phyloP scores from a whole-genome alignment of 2,888 invertebrate species.

The Tromatobia lineatoria region DNA sequence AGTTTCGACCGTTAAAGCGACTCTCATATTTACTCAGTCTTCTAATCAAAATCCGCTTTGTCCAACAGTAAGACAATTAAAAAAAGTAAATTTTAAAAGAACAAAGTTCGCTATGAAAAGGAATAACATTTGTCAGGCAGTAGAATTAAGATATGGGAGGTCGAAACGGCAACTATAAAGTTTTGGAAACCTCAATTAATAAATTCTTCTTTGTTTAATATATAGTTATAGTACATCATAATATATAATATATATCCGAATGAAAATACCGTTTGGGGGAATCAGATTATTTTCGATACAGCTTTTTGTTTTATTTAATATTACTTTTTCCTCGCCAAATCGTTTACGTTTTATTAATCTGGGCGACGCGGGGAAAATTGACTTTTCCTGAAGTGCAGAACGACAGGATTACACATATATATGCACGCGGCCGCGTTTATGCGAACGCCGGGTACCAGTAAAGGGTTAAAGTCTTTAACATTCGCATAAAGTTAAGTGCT shows the following conservation, averaged over 20 bases:
- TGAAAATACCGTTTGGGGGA: conserved; percentile 54
- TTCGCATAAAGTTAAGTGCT: conserved; percentile 76
- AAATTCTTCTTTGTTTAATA: conserved; percentile 42
- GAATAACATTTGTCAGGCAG: conserved; percentile 43
- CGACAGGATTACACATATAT: conserved; percentile 44
- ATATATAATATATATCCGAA: conserved; percentile 50
- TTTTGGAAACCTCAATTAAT: conserved; percentile 57
- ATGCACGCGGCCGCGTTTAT: conserved; percentile 29
- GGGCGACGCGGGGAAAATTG: conserved; percentile 28
- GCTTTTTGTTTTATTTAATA: conserved; percentile 15
- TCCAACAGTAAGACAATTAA: background rate
- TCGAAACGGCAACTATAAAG: conserved; percentile 52
- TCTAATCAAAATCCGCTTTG: conserved; percentile 6
- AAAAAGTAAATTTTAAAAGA: background rate
- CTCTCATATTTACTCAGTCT: conserved; percentile 11
- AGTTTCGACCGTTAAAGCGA: conserved; percentile 50
- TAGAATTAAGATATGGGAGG: conserved; percentile 52
- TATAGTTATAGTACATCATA: conserved; percentile 41
- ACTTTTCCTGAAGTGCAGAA: conserved; percentile 37
- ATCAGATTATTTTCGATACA: conserved; percentile 49
- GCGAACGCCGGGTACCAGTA: conserved; percentile 66
- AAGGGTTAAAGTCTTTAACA: conserved; percentile 71
- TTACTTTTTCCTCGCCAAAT: conserved; percentile 21
- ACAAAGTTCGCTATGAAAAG: conserved; percentile 19
- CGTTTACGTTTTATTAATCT: conserved; percentile 5